A percentile compares a stretch with the other conserved stretches of the same genome.
Evolutionary conservation across 2,888 invertebrate genomes (phyloP).

Genomic region (Psylliodes chrysocephalus): DNA sequence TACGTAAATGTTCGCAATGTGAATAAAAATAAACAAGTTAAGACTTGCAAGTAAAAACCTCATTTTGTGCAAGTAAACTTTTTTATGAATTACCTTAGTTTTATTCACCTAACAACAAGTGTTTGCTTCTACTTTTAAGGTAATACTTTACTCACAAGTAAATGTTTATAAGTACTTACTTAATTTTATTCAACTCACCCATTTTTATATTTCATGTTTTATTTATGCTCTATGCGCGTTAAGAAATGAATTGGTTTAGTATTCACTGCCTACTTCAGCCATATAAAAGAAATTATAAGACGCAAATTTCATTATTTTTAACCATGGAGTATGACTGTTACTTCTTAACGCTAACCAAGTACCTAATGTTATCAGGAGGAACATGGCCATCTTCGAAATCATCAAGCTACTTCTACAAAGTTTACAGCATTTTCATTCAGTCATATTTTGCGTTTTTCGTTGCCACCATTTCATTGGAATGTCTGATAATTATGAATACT

Average conservation of each 20-base stretch:
- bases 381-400: not conserved
- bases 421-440: conserved; percentile 1
- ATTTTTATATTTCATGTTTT: no score
- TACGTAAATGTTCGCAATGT: no score
- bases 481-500: not conserved
- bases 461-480: not conserved
- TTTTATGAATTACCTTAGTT: no score
- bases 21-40: no score
- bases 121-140: no score
- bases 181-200: no score
- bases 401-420: not conserved
- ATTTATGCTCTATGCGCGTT: no score
- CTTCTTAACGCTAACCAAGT: not conserved
- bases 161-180: no score
- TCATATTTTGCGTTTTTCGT: conserved; percentile 1
- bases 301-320: not conserved
- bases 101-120: no score
- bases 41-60: no score
- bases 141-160: no score
- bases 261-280: not conserved
- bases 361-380: conserved; percentile 1
- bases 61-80: no score
- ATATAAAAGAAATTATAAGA: not conserved
- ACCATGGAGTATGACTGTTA: not conserved
- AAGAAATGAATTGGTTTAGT: not conserved